phyloP scores from a whole-genome alignment of 2,113 vertebrate species.

The Pontoporia blainvillei region DNA sequence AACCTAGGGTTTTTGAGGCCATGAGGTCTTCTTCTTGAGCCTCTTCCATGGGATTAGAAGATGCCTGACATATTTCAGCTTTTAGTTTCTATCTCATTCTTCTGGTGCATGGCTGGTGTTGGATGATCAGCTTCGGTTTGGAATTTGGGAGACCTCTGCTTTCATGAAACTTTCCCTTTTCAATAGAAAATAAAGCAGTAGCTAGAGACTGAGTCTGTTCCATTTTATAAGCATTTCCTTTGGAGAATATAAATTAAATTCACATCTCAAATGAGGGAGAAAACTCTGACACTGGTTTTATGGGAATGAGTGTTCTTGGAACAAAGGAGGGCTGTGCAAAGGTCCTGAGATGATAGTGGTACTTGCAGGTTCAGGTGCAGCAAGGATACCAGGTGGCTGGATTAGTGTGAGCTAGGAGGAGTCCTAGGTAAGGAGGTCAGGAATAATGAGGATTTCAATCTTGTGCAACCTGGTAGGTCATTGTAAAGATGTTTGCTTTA shows the following conservation, averaged over 20 bases:
- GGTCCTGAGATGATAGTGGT: too few relatives aligned
- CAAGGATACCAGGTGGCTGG: background rate
- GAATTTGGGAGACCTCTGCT: background rate
- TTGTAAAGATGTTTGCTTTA: background rate
- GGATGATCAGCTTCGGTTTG: background rate
- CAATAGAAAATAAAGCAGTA: background rate
- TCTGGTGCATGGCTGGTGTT: background rate
- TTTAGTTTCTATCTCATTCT: background rate
- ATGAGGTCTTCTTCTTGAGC: background rate
- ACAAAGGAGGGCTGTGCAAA: background rate
- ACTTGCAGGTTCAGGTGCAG: background rate
- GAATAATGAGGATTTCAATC: background rate
- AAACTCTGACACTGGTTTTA: background rate
- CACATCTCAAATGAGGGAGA: background rate
- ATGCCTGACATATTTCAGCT: background rate
- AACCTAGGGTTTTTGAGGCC: background rate
- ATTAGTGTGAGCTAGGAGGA: background rate
- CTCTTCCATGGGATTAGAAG: background rate
- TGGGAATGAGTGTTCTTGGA: background rate
- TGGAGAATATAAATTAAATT: background rate
- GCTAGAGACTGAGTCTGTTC: background rate
- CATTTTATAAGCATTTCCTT: background rate
- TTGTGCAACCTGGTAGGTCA: background rate
- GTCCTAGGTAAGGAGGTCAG: background rate
- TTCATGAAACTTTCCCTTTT: background rate